Percentiles rank a stretch among this genome's conserved stretches.
Conservation (phyloP, 2,797 vertebrate genomes). For the Hyperoplus immaculatus region DNA sequence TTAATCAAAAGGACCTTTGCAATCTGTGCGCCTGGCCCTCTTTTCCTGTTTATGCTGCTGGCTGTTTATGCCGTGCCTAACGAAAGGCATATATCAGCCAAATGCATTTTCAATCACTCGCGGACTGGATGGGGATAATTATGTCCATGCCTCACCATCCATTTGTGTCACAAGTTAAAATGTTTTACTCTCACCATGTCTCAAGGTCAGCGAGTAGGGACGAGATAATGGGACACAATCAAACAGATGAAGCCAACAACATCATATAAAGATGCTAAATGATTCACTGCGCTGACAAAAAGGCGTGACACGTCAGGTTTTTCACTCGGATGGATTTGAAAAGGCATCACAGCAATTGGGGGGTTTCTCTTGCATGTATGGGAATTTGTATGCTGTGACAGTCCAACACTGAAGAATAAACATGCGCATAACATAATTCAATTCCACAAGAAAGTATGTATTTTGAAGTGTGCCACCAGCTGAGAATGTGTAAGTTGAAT, state of each 20-base stretch:
- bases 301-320: slow-evolving; percentile 24
- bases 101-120: slow-evolving; percentile 66
- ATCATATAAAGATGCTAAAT: slow-evolving; percentile 14
- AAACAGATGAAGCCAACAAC: slow-evolving; percentile 21
- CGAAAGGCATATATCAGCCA: slow-evolving; percentile 60
- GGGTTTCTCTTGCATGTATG: slow-evolving; percentile 16
- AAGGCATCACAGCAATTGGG: slow-evolving; percentile 4
- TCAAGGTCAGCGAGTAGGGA: slow-evolving; percentile 53
- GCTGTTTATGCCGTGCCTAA: slow-evolving; percentile 67
- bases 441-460: background rate
- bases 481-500: slow-evolving; percentile 11
- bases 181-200: slow-evolving; percentile 27
- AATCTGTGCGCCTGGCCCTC: slow-evolving; percentile 71
- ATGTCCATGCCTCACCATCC: background rate
- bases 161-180: slow-evolving; percentile 39
- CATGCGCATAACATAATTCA: too few relatives aligned
- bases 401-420: background rate
- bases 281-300: slow-evolving; percentile 17
- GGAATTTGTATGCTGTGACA: slow-evolving; percentile 7
- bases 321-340: slow-evolving; percentile 21
- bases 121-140: slow-evolving; percentile 45
- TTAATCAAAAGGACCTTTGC: slow-evolving; percentile 79
- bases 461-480: background rate
- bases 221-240: slow-evolving; percentile 35
- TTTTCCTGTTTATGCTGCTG: slow-evolving; percentile 74